phyloP scores from a whole-genome alignment of 2,113 vertebrate species.

The Pachyramphus minor region DNA sequence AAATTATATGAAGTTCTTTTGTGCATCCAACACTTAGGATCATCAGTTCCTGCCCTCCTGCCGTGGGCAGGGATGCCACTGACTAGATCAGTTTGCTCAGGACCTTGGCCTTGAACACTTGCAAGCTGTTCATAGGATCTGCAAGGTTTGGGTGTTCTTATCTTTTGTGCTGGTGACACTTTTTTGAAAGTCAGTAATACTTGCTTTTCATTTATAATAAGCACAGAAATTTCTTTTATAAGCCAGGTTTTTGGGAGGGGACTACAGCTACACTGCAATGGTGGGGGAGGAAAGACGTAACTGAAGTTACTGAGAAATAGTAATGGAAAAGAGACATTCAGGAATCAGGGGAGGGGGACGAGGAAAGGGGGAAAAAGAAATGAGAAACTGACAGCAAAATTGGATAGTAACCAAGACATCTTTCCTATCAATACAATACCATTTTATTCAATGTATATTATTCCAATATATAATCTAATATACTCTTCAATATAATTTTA shows the following conservation, averaged over 20 bases:
- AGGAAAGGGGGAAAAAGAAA: not conserved
- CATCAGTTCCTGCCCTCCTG: not conserved
- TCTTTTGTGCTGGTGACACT: not conserved
- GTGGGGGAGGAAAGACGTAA: not conserved
- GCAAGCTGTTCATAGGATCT: not conserved
- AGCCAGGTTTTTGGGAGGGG: not conserved
- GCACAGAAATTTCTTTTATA: not conserved
- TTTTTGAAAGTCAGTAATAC: not conserved
- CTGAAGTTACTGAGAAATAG: not conserved
- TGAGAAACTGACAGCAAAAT: not conserved
- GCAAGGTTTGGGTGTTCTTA: not conserved
- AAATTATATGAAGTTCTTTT: not conserved
- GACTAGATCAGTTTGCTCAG: not conserved
- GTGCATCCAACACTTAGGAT: not conserved
- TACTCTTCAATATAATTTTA: not conserved
- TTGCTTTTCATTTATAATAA: not conserved
- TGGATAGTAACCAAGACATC: not conserved
- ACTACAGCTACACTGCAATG: not conserved
- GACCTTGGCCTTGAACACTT: not conserved
- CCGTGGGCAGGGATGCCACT: not conserved
- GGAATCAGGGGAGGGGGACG: fast-evolving
- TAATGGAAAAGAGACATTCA: not conserved
- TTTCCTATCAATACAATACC: not conserved
- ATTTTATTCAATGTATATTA: not conserved
- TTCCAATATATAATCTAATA: not conserved